phyloP scores from a whole-genome alignment of 2,113 vertebrate genomes.

The Myotis brandtii region DNA sequence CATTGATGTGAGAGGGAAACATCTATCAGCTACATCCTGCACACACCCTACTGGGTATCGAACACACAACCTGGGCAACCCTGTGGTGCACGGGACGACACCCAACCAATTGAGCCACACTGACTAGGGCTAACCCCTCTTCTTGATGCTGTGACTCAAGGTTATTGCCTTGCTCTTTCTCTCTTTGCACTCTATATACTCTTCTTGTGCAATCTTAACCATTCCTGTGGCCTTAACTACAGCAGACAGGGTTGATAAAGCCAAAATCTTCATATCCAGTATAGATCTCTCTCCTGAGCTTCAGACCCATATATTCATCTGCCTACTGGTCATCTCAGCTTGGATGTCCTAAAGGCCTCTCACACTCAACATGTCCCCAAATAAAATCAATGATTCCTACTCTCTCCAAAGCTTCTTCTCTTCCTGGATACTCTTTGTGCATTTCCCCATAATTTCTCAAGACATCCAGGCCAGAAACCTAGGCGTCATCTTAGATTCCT shows the following conservation, averaged over 20 bases:
- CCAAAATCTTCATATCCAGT: neutral
- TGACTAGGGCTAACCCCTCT: too few relatives aligned
- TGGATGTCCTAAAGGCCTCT: neutral
- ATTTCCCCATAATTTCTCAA: neutral
- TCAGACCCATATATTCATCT: neutral
- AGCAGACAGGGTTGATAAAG: neutral
- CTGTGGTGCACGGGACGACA: too few relatives aligned
- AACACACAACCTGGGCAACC: too few relatives aligned
- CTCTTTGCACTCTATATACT: neutral
- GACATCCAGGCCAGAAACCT: neutral
- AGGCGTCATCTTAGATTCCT: neutral
- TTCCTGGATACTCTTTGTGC: neutral
- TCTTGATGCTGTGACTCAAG: neutral
- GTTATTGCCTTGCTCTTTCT: neutral
- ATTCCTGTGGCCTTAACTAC: neutral
- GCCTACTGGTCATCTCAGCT: neutral
- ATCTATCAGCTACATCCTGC: too few relatives aligned
- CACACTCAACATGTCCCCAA: neutral
- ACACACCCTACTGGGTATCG: too few relatives aligned
- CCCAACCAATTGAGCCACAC: too few relatives aligned
- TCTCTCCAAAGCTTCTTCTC: neutral
- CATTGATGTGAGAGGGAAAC: too few relatives aligned
- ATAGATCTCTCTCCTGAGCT: neutral
- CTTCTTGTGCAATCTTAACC: neutral
- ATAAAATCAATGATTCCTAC: neutral